phyloP scores from a whole-genome alignment of 64 coral and sea anemone species.

The Actinia tenebrosa region DNA sequence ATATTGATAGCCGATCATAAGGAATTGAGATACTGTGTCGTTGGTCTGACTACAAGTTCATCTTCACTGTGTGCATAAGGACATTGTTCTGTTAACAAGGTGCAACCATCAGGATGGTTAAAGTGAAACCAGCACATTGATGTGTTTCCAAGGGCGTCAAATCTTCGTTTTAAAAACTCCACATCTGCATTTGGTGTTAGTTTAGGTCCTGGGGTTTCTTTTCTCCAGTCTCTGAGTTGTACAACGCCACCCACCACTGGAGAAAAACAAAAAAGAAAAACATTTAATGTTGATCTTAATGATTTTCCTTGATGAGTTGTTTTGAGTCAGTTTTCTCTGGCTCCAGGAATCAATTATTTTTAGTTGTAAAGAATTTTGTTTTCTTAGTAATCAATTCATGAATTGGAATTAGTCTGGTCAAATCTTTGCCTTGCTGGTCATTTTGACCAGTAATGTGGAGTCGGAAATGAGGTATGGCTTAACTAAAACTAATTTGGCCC shows the following conservation, averaged over 20 bases:
- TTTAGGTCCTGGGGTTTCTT: slow-evolving; percentile 25
- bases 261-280: background rate
- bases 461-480: no score
- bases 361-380: no score
- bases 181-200: slow-evolving; percentile 43
- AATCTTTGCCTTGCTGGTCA: no score
- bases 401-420: no score
- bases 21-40: slow-evolving; percentile 41
- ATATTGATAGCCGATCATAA: background rate
- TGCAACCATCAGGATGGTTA: slow-evolving; percentile 82
- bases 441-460: no score
- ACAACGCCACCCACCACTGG: slow-evolving; percentile 38
- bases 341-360: no score
- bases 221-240: slow-evolving; percentile 69
- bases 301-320: no score
- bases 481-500: no score
- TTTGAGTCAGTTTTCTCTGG: no score
- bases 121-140: slow-evolving; percentile 74
- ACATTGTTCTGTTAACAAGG: slow-evolving; percentile 44
- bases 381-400: no score
- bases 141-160: slow-evolving; percentile 66
- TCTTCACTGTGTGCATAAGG: slow-evolving; percentile 55
- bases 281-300: no score
- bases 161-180: slow-evolving; percentile 40
- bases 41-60: slow-evolving; percentile 64